Evolutionary conservation across 2,888 invertebrate species (phyloP), one percentile per base, ranked within the genome.

Genomic region (Troides oblongomaculatus): DNA sequence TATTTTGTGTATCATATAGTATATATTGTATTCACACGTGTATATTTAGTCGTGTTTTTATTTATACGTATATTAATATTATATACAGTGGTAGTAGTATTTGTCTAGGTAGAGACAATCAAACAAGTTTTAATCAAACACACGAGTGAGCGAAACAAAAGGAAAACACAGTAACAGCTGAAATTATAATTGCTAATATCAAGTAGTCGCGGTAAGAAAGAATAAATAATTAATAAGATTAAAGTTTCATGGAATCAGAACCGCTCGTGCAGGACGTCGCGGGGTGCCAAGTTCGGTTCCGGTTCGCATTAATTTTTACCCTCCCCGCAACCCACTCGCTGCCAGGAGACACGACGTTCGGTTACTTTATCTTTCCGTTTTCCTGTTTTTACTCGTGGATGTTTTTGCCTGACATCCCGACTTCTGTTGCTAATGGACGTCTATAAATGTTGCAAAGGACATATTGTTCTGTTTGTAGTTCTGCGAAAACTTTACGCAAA

Each of bases 301-400:
- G 70, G 56, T 39, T 56, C 59, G 67, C 70, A 70, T 70, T 70
- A 70, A 70, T 70, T 67, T 67, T 59, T 64, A 53, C 64, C 64
- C 64, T 58, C 57, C 57, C 57, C n/a, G 0, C 50, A 17, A 14
- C 53, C 53, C 53, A 18, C 53, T 53, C 63, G 36, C 69, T 53
- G 69, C 58, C 66, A 66, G 46, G 58, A 64, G 66, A 70, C 66
- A 66, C 66, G 70, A 67, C 70, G 63, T 70, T 70, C 61, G 70
- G 70, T 57, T 66, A 64, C 66, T 70, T 70, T 70, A 70, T 70
- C 70, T 70, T 67, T 66, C 70, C 70, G 66, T 70, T 70, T 70
- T 70, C 67, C 70, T 70, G 70, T 70, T 70, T 70, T 70, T 70
- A 64, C 70, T 64, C 43, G 70, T 64, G 67, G 70, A 64, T 64